Evolutionary conservation across 2,888 invertebrate species (phyloP).

Genomic region (Trisateles emortualis): DNA sequence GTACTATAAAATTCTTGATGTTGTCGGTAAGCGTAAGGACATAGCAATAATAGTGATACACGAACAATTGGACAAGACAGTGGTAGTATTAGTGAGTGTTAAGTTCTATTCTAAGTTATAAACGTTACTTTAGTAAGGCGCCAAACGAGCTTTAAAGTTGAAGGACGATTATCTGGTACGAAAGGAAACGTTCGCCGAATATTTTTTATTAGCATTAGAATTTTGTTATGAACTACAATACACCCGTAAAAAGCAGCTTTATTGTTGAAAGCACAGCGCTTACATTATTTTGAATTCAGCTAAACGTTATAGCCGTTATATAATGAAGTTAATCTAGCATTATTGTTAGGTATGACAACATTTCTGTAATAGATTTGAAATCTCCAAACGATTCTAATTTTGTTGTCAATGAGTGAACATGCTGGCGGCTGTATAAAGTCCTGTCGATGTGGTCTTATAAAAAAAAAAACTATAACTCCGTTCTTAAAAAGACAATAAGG

Average conservation of each 20-base stretch:
- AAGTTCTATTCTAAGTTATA: conserved; percentile 50
- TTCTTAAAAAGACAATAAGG: too few relatives aligned
- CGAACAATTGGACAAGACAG: conserved; percentile 44
- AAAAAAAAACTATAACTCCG: too few relatives aligned
- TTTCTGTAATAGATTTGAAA: too few relatives aligned
- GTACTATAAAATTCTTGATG: conserved; percentile 6
- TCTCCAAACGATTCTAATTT: too few relatives aligned
- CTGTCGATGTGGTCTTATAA: too few relatives aligned
- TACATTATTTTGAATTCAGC: background rate
- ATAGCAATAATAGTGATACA: conserved; percentile 52
- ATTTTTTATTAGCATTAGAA: conserved; percentile 12
- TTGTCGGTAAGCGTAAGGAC: conserved; percentile 22
- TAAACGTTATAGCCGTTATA: too few relatives aligned
- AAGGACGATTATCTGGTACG: conserved; percentile 35
- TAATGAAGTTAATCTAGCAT: too few relatives aligned
- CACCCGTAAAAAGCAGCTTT: background rate
- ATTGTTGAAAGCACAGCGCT: background rate
- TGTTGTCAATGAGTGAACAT: too few relatives aligned
- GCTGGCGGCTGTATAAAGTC: too few relatives aligned
- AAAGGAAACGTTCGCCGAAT: conserved; percentile 38
- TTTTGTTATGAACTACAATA: conserved; percentile 2
- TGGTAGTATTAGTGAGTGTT: conserved; percentile 49
- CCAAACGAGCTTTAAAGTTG: conserved; percentile 50
- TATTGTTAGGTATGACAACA: too few relatives aligned
- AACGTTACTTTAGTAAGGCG: conserved; percentile 46